Base-by-base conservation (phyloP, 2,797 vertebrate genomes). In the Huso huso region DNA sequence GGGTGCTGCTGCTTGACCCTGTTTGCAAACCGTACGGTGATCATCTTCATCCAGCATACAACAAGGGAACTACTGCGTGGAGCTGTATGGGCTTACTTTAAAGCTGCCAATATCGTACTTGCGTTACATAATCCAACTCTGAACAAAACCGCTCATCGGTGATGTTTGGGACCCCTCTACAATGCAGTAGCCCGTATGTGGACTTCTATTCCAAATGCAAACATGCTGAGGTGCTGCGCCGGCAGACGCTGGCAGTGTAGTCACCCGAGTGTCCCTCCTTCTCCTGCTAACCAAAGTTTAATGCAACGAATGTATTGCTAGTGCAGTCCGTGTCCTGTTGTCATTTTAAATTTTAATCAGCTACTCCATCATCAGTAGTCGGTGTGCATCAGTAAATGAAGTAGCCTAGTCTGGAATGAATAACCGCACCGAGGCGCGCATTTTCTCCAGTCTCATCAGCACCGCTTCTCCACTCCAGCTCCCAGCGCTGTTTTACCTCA, bases 11-110 rank as follows among this genome's bases (percentile, higher is more conserved):
- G 75, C 68, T 78, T 74, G 72, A 70, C 61, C 62, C 65, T 53
- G 11, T 76, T 73, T 66, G 74, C 51, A 61, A 68, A 71, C 70
- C 68, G 65, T 51, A 68, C 49, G 55, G 71, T 68, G 72, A 75
- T 80, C 84, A 87, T 74, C 59, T 60, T 68, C 37, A 37, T 4
- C 37, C 37, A 37, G 63, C 62, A 4, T 1, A 50, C 64, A 68
- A 4, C 48, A 8, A 23, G 12, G 55, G 48, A 52, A 59, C 60
- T 57, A 64, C 58, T 72, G 62, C 1, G 4, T n/a, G 11, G 12
- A 10, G 55, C 55, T 7, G 55, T 13, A 13, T 7, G 10, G 55
- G 6, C 13, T 15, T 58, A 11, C 12, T 10, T 13, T 58, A 58
- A 6, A 7, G 55, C 10, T 6, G 55, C 1, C 3, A 58, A 37